Conservation (phyloP, 2,888 invertebrate species). For the Orthosia gothica region DNA sequence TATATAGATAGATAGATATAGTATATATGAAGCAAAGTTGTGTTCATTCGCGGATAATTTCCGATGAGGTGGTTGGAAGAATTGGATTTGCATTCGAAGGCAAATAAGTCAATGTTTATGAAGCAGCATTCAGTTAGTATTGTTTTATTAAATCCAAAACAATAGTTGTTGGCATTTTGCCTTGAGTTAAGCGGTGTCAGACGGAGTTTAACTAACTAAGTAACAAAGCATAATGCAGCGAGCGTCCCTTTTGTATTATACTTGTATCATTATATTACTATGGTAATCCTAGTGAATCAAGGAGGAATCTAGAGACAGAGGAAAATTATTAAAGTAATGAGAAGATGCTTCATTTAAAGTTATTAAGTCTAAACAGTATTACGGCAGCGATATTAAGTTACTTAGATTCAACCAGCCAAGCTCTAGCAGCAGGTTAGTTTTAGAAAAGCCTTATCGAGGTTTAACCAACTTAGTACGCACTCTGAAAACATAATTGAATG, state of each 20-base stretch:
- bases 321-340: constrained; percentile 53
- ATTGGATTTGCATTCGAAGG: background rate
- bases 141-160: constrained; percentile 36
- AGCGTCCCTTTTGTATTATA: constrained; percentile 27
- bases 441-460: constrained; percentile 4
- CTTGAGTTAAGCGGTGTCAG: constrained; percentile 35
- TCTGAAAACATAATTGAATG: constrained; percentile 51
- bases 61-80: background rate
- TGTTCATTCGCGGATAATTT: background rate
- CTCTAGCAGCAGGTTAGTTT: constrained; percentile 1
- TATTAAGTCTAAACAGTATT: constrained; percentile 40
- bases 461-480: constrained; percentile 12
- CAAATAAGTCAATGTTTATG: constrained; percentile 21
- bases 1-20: too few species aligned
- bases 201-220: constrained; percentile 32
- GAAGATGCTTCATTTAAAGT: constrained; percentile 35
- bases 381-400: constrained; percentile 37
- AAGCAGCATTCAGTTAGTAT: constrained; percentile 9
- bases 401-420: constrained; percentile 25
- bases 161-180: constrained; percentile 43
- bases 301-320: constrained; percentile 35
- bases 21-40: background rate
- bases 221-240: constrained; percentile 49
- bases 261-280: constrained; percentile 42
- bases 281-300: constrained; percentile 36